A percentile compares a stretch with the other conserved stretches of the same genome.
These are phyloP conservation scores for Yponomeuta evonymella DNA, from an alignment of 2,888 invertebrate genomes.

Conservation along the genomic window DNA sequence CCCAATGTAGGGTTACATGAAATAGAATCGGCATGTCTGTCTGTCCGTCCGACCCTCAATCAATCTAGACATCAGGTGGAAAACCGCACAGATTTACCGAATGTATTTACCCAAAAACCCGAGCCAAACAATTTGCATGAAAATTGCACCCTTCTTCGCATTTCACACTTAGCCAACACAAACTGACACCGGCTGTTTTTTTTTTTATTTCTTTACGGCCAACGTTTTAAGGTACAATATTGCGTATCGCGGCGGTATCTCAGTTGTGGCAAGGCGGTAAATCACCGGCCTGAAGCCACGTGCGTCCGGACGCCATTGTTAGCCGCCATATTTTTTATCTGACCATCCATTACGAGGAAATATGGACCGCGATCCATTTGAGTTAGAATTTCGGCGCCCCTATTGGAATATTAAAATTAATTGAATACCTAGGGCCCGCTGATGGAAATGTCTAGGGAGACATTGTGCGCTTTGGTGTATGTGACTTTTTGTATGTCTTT, in stretches of 20 bases:
- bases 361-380: slow-evolving; percentile 12
- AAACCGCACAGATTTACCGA: background rate
- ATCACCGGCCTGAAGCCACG: slow-evolving; percentile 8
- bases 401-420: slow-evolving; percentile 11
- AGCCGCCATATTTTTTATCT: slow-evolving; percentile 8
- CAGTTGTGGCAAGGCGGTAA: background rate
- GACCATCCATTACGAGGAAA: slow-evolving; percentile 11
- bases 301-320: slow-evolving; percentile 10
- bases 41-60: background rate
- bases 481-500: background rate
- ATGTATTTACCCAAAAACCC: slow-evolving; percentile 8
- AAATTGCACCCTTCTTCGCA: slow-evolving; percentile 11
- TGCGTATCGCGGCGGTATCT: background rate
- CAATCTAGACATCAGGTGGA: slow-evolving; percentile 6
- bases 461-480: background rate
- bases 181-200: background rate
- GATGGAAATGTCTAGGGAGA: background rate
- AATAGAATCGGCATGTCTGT: background rate
- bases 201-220: background rate
- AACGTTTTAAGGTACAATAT: background rate
- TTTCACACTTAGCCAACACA: background rate
- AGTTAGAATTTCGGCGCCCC: slow-evolving; percentile 5
- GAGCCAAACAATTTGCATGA: slow-evolving; percentile 5
- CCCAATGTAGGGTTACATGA: too few species aligned
- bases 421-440: background rate